Evolutionary conservation across 2,797 vertebrate genomes (phyloP).

Genomic region (Hozukius guyotensis): DNA sequence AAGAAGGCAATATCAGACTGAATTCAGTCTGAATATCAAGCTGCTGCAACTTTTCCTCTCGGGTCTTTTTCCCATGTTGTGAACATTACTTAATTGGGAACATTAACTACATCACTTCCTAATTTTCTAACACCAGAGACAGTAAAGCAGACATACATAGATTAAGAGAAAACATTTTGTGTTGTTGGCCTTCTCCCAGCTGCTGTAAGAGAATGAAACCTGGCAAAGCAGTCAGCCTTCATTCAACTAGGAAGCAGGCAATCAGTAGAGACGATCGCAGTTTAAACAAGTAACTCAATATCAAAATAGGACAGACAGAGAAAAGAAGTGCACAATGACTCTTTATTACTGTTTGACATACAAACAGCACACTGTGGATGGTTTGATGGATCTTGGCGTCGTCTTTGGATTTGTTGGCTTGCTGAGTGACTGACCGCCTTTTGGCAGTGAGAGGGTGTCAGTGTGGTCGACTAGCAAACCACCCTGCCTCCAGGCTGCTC

Average conservation of each 20-base stretch:
- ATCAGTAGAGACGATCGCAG: constrained; percentile 33
- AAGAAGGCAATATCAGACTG: no score
- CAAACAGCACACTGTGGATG: constrained; percentile 44
- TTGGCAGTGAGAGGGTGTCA: constrained; percentile 59
- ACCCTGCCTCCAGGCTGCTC: constrained; percentile 45
- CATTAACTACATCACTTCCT: constrained; percentile 6
- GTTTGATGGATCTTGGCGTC: constrained; percentile 51
- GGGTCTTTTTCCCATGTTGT: background rate
- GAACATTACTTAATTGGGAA: background rate
- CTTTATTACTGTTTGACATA: constrained; percentile 47
- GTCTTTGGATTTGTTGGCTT: constrained; percentile 53
- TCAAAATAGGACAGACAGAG: constrained; percentile 36
- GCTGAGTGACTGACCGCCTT: constrained; percentile 50
- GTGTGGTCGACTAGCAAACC: constrained; percentile 61
- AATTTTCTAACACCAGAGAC: constrained; percentile 1
- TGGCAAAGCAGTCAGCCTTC: constrained; percentile 1
- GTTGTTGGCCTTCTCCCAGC: background rate
- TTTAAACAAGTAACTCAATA: constrained; percentile 55
- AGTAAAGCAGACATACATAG: background rate
- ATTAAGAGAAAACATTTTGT: constrained; percentile 23
- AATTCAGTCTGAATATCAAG: background rate
- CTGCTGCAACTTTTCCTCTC: background rate
- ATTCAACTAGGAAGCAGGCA: constrained; percentile 48
- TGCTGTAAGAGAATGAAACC: constrained; percentile 13
- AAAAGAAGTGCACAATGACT: constrained; percentile 40